Base-by-base conservation (phyloP, 2,113 vertebrate genomes). In the Poeciliopsis occidentalis region DNA sequence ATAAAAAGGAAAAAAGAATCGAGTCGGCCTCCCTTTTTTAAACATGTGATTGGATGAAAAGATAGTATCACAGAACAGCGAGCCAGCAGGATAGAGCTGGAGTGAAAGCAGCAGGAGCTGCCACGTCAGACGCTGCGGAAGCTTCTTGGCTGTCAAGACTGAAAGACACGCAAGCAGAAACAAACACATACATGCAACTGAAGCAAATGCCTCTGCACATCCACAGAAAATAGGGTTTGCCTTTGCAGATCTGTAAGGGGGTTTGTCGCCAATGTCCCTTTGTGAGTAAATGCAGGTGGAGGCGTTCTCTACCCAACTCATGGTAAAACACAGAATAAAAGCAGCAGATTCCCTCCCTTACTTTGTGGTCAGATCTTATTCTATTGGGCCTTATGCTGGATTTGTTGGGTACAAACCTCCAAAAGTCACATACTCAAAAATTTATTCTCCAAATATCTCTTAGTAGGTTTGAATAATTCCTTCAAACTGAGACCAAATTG, bases 71-170 rank as follows among this genome's bases (percentile, higher is more conserved):
- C 85, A 77, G 83, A 65, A 69, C 76, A 83, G 85, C 61, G 82
- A 88, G 90, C 85, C 89, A 93, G 82, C 89, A 91, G 85, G 81
- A 89, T 76, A 51, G 81, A 84, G 91, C 83, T 86, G 92, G 89
- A 87, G 78, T 61, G 83, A 82, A 81, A 89, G 86, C 88, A 86
- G 88, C 67, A 32, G 85, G 86, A 87, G 88, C 88, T 93, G 91
- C 92, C 92, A 93, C 92, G 91, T 93, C 92, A 93, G 88, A 92
- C 85, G 84, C 85, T 89, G 87, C 86, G 75, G 85, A 91, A 86
- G 87, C 88, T 91, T 91, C 85, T 91, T 92, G 92, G 92, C 91
- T 89, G 88, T 91, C 87, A 88, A 77, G 75, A 76, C 83, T 83
- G 83, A 88, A 80, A 81, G 75, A 79, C 79, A 69, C 63, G 47